A percentile compares a stretch with the other conserved stretches of the same genome.
phyloP scores from a whole-genome alignment of 2,888 invertebrate genomes.

The Caenorhabditis angaria region DNA sequence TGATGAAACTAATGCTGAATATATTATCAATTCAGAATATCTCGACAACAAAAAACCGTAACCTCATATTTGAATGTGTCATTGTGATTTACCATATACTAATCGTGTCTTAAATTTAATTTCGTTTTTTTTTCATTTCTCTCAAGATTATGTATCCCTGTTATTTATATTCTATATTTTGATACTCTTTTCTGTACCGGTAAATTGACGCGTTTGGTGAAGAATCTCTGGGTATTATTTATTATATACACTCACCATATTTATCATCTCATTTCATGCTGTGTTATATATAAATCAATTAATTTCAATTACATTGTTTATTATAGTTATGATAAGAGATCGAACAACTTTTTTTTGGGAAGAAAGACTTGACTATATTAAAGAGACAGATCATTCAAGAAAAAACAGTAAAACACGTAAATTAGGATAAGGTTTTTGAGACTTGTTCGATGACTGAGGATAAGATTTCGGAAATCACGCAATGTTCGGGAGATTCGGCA shows the following conservation, averaged over 20 bases:
- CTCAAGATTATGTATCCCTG: neutral
- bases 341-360: no score
- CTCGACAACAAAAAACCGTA: neutral
- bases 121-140: neutral
- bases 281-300: neutral
- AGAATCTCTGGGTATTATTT: neutral
- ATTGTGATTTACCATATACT: no score
- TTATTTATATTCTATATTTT: neutral
- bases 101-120: no score
- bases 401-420: neutral
- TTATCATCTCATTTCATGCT: no score
- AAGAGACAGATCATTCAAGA: neutral
- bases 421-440: neutral
- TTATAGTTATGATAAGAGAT: no score
- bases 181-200: neutral
- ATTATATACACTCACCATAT: no score
- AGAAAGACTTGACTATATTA: neutral
- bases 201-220: neutral
- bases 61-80: neutral
- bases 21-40: conserved; percentile 21
- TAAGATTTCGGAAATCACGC: neutral
- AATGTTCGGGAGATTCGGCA: neutral
- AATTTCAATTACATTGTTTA: neutral
- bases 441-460: neutral
- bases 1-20: conserved; percentile 11